phyloP scores from a whole-genome alignment of 2,797 vertebrate species.

The Hyperoplus lanceolatus region DNA sequence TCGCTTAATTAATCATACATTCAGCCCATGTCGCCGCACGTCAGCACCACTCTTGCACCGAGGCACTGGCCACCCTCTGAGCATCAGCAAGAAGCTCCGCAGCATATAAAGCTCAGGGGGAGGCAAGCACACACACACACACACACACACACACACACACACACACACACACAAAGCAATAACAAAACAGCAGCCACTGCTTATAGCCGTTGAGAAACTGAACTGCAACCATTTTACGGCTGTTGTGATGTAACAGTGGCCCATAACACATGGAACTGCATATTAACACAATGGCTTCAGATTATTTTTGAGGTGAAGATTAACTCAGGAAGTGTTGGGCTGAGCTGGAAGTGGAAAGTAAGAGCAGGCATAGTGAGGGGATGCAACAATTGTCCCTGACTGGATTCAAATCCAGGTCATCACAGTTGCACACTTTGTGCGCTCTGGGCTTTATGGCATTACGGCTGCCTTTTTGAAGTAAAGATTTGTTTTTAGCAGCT shows the following conservation, averaged over 20 bases:
- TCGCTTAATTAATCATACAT: constrained; percentile 77
- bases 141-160: neutral
- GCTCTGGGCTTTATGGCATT: neutral
- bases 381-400: neutral
- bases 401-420: constrained; percentile 11
- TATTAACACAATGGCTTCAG: neutral
- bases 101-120: constrained; percentile 39
- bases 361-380: neutral
- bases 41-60: constrained; percentile 48
- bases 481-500: neutral
- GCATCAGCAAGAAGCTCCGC: constrained; percentile 29
- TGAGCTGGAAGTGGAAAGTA: neutral
- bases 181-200: neutral
- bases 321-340: neutral
- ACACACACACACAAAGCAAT: constrained; percentile 14
- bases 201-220: neutral
- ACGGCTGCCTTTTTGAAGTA: neutral
- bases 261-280: neutral
- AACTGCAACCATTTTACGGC: neutral
- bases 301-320: neutral
- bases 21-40: constrained; percentile 59
- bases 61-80: constrained; percentile 46
- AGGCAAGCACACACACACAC: neutral
- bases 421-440: neutral
- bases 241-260: neutral